Evolutionary conservation across 2,888 invertebrate species (phyloP), one percentile per base, ranked within the genome.

Genomic region (Eilema griseolum): DNA sequence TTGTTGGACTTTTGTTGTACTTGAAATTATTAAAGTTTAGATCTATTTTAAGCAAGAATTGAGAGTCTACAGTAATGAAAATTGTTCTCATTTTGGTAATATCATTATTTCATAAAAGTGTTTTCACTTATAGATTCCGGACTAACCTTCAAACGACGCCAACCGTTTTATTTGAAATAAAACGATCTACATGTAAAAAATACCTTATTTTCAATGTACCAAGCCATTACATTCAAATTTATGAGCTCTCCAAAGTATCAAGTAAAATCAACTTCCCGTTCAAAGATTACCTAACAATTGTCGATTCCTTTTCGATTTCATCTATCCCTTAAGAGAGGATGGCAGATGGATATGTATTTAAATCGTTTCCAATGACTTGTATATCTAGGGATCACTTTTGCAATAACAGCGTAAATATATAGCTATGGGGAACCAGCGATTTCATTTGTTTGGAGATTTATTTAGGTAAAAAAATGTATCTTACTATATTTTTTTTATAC

Each of bases 311-410:
- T 46, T 20, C 20, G 46, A 46, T 46, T 46, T 24, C 14, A 69
- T 74, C 62, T 62, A 41, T 70, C 41, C 20, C 26, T 8, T 20
- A 24, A 37, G 61, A 16, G 26, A 65, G 72, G 69, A 61, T 16
- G 41, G n/a, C 16, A 63, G 31, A 71, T 16, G 60, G 24, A 71
- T 75, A 71, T 74, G 74, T 74, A 80, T 14, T 12, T 59, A 59
- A 77, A 61, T 77, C 69, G 66, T 70, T 77, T 75, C 70, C 72
- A 82, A 75, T 74, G 56, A 62, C 63, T 73, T 70, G 31, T 81
- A 72, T 72, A 70, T 74, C 70, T 71, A 76, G 70, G 3, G 37
- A 4, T 16, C 33, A 37, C 5, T 37, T 37, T 33, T 33, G 33
- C 33, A 33, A 33, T 33, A 33, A 33, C 28, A 28, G 28, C 28